Evolutionary conservation across 2,888 invertebrate species (phyloP).

Genomic region (Fissipunctia ypsillon): DNA sequence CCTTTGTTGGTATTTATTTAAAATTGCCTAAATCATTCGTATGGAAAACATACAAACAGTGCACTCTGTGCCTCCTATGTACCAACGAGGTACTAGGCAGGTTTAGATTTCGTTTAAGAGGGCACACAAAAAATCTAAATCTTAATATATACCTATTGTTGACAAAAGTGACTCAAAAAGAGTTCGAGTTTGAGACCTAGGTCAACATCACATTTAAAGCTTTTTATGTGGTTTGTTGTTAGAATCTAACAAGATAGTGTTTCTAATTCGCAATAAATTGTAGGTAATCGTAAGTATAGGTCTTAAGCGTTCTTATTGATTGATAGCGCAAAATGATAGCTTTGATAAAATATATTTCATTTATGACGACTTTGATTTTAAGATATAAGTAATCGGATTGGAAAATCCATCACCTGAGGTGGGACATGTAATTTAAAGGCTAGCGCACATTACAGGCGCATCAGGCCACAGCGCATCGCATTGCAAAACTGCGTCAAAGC

Average conservation of each 20-base stretch:
- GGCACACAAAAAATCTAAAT: too few relatives aligned
- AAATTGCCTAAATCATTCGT: too few relatives aligned
- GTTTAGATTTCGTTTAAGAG: too few relatives aligned
- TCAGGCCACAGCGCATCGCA: not conserved
- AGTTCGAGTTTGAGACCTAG: too few relatives aligned
- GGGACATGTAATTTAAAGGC: not conserved
- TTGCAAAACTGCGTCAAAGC: not conserved
- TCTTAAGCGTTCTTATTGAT: not conserved
- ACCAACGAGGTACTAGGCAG: too few relatives aligned
- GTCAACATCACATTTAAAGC: too few relatives aligned
- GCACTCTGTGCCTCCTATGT: too few relatives aligned
- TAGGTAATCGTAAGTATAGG: not conserved
- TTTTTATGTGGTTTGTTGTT: not conserved
- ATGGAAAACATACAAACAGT: too few relatives aligned
- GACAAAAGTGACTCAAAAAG: not conserved
- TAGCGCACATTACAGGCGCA: not conserved
- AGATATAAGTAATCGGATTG: constrained; percentile 18
- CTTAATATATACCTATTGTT: too few relatives aligned
- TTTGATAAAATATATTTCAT: not conserved
- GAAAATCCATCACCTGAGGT: constrained; percentile 14
- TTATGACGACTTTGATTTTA: constrained; percentile 30
- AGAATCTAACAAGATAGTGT: not conserved
- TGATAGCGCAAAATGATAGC: constrained; percentile 17
- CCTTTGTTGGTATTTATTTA: too few relatives aligned
- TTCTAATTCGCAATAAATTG: not conserved